Base-by-base conservation (phyloP, 2,888 invertebrate species). In the Acleris laterana region DNA sequence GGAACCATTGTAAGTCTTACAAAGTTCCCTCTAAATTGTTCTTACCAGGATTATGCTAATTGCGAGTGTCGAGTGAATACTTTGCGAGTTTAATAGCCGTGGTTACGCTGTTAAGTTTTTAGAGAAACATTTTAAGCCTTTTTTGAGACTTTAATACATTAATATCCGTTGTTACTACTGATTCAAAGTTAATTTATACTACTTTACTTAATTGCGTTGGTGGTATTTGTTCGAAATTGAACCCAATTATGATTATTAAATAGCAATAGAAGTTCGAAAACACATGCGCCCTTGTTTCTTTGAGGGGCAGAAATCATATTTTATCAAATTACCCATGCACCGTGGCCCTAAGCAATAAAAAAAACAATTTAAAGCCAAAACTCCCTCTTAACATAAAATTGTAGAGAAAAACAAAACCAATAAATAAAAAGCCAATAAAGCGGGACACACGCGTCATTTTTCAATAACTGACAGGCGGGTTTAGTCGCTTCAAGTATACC, bases 401-500 rank as follows among this genome's bases (percentile, higher is more conserved):
- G 38, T 60, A 20, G 7, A 22, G 51, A 49, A 44, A 44, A 57
- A 48, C 62, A 56, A 57, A 44, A 63, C 42, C 55, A 57, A 57
- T 38, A 13, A 38, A 38, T 38, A 38, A 38, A 38, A 13, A 3
- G 9, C 4, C 9, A 38, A 38, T 63, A 57, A 57, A 63, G 16
- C 20, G 20, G 17, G 51, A 16, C 19, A 16, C 16, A 20, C 25
- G 20, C 25, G 51, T 51, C 51, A 25, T 51, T 51, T 25, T 46
- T 46, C 46, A 46, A 46, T n/a, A 46, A 46, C 46, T 46, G 46
- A 46, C 46, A 46, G 46, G 17, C 17, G 17, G 16, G 56, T 61
- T 66, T 61, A 62, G 72, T 69, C 69, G 69, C 74, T 82, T 77
- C 71, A 76, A 77, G 76, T 72, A 73, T 68, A 70, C 55, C 69